Evolutionary conservation across 2,797 vertebrate species (phyloP), one percentile per base, ranked within the genome.

Genomic region (Chelon labrosus): DNA sequence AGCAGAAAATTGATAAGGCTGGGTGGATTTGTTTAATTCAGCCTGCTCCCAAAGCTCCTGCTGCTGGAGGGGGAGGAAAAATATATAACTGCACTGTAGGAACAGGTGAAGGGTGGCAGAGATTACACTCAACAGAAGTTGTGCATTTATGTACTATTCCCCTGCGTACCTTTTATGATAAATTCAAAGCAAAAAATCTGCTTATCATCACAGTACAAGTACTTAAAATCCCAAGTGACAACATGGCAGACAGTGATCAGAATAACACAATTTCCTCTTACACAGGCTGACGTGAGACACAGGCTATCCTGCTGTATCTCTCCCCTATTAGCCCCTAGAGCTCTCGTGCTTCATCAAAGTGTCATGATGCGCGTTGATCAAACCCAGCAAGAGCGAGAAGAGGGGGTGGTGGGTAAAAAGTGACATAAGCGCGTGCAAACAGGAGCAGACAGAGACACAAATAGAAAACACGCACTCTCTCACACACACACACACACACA

Each of bases 271-370:
- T 79, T 71, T 68, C 55, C 61, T 54, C 35, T 13, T 65, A 70
- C 53, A 57, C 46, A 2, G 62, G 67, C 68, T 79, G 81, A 87
- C 77, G 64, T 20, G 71, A 81, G 66, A 70, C 57, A 1, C 73
- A 77, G 78, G 57, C 62, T 51, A 47, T 67, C 62, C 82, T 82
- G 88, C 71, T 79, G 68, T 62, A 73, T 75, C 60, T 71, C 75
- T 47, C 46, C 31, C 25, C 50, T 55, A 82, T 82, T 87, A 79
- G 83, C 85, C 87, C 75, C 69, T 35, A 60, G 77, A 59, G 86
- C 68, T 70, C 73, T 73, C 68, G 67, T 38, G 53, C 81, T 87
- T 84, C 82, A 88, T 88, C 90, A 91, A 90, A 88, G 88, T 90
- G 88, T 86, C 88, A 88, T 66, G 76, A 80, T 79, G 73, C 79